Evolutionary conservation across 2,113 vertebrate species (phyloP).

Genomic region (Casuarius casuarius): DNA sequence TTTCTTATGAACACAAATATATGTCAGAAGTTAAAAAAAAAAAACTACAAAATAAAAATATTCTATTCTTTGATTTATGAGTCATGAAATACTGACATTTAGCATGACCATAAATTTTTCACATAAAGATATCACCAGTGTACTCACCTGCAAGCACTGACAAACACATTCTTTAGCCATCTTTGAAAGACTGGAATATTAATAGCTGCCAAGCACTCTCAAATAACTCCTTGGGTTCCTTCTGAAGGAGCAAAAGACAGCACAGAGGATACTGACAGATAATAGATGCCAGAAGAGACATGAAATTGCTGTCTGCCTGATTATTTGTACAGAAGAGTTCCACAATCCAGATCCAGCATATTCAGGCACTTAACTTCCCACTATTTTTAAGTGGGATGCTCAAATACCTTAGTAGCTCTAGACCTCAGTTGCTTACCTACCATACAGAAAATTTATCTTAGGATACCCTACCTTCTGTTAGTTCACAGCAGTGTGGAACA

Average conservation of each 20-base stretch:
- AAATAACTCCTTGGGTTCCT: not conserved
- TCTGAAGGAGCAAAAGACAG: not conserved
- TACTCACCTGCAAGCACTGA: not conserved
- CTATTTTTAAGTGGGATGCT: not conserved
- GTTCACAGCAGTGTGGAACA: not conserved
- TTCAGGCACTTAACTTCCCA: not conserved
- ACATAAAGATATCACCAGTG: not conserved
- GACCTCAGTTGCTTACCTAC: not conserved
- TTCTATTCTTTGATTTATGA: not conserved
- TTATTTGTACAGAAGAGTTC: not conserved
- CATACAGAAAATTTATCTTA: not conserved
- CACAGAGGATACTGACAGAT: not conserved
- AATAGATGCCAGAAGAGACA: not conserved
- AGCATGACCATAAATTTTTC: not conserved
- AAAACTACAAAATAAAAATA: not conserved
- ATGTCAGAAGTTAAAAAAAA: not conserved
- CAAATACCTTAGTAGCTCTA: not conserved
- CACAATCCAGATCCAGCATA: not conserved
- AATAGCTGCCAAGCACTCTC: not conserved
- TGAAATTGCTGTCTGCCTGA: not conserved
- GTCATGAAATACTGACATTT: not conserved
- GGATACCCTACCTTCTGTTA: not conserved
- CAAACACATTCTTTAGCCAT: not conserved
- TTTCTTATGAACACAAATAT: not conserved
- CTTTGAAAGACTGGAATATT: no score